phyloP scores from a whole-genome alignment of 1,140 invertebrate species.

The Trichomalopsis sarcophagae region DNA sequence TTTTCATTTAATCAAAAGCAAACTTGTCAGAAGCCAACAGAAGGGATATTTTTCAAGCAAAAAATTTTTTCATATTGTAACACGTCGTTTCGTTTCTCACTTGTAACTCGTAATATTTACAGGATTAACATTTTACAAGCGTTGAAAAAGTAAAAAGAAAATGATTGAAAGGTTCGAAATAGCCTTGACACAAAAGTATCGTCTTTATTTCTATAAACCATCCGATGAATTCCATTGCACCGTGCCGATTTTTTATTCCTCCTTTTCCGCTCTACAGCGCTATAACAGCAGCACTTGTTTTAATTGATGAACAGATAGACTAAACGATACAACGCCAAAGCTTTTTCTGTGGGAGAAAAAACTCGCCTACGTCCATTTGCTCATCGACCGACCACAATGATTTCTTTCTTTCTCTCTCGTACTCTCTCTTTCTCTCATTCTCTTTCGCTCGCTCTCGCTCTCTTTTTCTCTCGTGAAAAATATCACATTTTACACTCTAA shows the following conservation, averaged over 20 bases:
- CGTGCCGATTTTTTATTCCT: conserved; percentile 53
- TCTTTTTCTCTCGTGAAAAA: conserved; percentile 51
- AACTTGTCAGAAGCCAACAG: conserved; percentile 45
- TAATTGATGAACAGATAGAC: conserved; percentile 52
- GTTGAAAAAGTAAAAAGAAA: conserved; percentile 54
- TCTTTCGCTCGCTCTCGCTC: conserved; percentile 11
- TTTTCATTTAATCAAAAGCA: conserved; percentile 39
- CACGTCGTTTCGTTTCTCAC: conserved; percentile 51
- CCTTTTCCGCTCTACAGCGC: conserved; percentile 45
- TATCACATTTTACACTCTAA: conserved; percentile 56
- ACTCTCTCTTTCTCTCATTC: conserved; percentile 16
- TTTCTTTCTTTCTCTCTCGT: conserved; percentile 34
- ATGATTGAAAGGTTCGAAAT: conserved; percentile 53
- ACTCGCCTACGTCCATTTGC: conserved; percentile 47
- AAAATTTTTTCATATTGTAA: conserved; percentile 49
- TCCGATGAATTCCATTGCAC: conserved; percentile 55
- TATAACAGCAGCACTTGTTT: conserved; percentile 52
- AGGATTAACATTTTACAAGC: conserved; percentile 56
- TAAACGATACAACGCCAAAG: conserved; percentile 53
- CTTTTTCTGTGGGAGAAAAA: conserved; percentile 50
- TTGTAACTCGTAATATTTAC: conserved; percentile 56
- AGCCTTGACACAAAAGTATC: conserved; percentile 55
- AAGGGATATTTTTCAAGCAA: conserved; percentile 45
- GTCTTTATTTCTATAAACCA: conserved; percentile 55
- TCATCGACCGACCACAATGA: conserved; percentile 50